Evolutionary conservation across 2,888 invertebrate genomes (phyloP).

Genomic region (Drosophila paranaensis): DNA sequence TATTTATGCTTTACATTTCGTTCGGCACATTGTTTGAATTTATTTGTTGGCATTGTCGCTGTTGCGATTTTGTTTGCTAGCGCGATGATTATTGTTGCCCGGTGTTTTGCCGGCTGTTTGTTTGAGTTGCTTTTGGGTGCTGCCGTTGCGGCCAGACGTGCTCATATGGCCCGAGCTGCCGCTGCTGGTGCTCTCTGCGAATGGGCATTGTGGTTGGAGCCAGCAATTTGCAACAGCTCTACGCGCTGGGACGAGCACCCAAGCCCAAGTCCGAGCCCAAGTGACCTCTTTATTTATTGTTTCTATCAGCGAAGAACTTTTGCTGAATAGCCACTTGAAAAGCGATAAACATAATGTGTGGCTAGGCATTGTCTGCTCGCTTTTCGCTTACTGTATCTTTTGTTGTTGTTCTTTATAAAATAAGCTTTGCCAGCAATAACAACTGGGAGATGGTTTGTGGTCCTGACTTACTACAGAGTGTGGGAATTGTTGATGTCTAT

Average conservation of each 20-base stretch:
- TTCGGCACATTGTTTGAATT: slow-evolving; percentile 80
- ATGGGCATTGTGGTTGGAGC: slow-evolving; percentile 55
- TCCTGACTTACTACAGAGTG: too few relatives aligned
- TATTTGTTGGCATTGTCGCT: slow-evolving; percentile 73
- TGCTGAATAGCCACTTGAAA: slow-evolving; percentile 33
- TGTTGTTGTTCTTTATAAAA: background rate
- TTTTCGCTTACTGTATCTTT: background rate
- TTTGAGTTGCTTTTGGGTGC: slow-evolving; percentile 48
- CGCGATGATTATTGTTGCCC: slow-evolving; percentile 71
- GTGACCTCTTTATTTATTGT: slow-evolving; percentile 73
- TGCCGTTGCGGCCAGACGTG: slow-evolving; percentile 63
- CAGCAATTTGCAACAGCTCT: slow-evolving; percentile 60
- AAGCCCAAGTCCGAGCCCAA: slow-evolving; percentile 31
- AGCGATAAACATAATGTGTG: slow-evolving; percentile 32
- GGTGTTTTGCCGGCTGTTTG: slow-evolving; percentile 36
- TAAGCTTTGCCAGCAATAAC: background rate
- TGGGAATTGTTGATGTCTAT: too few relatives aligned
- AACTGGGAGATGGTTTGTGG: too few relatives aligned
- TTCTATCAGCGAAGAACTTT: slow-evolving; percentile 38
- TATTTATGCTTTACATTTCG: slow-evolving; percentile 80
- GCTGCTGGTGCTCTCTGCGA: slow-evolving; percentile 10
- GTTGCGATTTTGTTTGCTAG: slow-evolving; percentile 65
- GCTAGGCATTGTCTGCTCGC: slow-evolving; percentile 17
- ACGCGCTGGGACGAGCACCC: slow-evolving; percentile 1
- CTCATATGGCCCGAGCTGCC: slow-evolving; percentile 39